phyloP scores from a whole-genome alignment of 2,113 vertebrate species.

The Bubo bubo region DNA sequence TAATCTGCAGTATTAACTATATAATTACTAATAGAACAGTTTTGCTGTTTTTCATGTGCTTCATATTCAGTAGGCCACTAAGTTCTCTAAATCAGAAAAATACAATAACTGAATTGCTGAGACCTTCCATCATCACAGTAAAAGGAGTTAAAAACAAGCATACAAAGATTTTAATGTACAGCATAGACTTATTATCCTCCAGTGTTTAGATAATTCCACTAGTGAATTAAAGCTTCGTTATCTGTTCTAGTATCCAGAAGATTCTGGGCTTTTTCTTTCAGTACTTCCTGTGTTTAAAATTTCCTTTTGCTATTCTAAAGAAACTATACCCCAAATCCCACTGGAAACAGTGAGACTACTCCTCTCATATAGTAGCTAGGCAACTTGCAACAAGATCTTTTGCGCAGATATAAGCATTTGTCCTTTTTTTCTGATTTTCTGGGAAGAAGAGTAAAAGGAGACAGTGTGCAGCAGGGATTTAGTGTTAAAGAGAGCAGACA shows the following conservation, averaged over 20 bases:
- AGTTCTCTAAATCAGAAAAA: background rate
- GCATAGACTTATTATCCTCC: background rate
- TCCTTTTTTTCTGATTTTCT: background rate
- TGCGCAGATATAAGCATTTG: background rate
- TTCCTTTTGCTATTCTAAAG: background rate
- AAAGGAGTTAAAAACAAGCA: background rate
- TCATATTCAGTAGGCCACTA: background rate
- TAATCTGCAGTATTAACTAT: background rate
- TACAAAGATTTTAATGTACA: background rate
- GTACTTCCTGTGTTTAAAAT: background rate
- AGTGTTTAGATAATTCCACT: background rate
- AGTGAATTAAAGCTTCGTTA: background rate
- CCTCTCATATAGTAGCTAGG: conserved; percentile 21
- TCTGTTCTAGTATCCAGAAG: background rate
- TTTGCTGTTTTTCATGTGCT: background rate
- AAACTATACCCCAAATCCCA: background rate
- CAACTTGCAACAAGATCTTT: background rate
- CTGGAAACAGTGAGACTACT: background rate
- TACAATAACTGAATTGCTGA: background rate
- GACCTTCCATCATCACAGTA: background rate
- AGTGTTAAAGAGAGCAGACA: background rate
- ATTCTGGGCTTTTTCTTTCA: background rate
- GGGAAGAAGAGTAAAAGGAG: background rate
- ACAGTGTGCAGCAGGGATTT: background rate
- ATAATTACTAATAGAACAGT: background rate